Evolutionary conservation across 2,888 invertebrate genomes (phyloP).

Genomic region (Lochmaea crataegi): DNA sequence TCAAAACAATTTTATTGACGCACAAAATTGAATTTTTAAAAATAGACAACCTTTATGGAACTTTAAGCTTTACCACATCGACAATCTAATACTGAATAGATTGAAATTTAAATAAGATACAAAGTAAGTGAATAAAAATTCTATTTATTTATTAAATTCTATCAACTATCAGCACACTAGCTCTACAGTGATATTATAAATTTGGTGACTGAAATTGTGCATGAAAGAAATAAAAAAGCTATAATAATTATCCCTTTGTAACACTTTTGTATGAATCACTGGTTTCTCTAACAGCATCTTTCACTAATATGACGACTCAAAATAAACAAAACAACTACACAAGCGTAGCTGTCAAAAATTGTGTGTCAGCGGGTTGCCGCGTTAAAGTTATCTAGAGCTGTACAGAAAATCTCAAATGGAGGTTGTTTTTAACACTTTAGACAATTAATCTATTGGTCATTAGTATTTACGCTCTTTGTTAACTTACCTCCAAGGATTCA

Average conservation of each 20-base stretch:
- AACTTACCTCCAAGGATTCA: constrained; percentile 44
- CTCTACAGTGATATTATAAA: not conserved
- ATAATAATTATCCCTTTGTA: too few species aligned
- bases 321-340: too few species aligned
- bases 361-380: too few species aligned
- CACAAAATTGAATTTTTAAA: not conserved
- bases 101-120: not conserved
- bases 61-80: not conserved
- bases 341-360: too few species aligned
- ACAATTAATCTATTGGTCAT: too few species aligned
- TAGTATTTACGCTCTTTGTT: not conserved
- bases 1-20: not conserved
- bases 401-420: too few species aligned
- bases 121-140: not conserved
- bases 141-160: not conserved
- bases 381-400: too few species aligned
- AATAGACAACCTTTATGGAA: not conserved
- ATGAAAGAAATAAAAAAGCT: not conserved
- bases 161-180: not conserved
- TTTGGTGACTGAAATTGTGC: not conserved
- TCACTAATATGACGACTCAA: too few species aligned
- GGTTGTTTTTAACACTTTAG: too few species aligned
- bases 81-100: constrained; percentile 1
- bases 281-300: too few species aligned
- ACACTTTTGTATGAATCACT: too few species aligned